phyloP scores from a whole-genome alignment of 1,140 invertebrate species.

The Probaryconus sp. region DNA sequence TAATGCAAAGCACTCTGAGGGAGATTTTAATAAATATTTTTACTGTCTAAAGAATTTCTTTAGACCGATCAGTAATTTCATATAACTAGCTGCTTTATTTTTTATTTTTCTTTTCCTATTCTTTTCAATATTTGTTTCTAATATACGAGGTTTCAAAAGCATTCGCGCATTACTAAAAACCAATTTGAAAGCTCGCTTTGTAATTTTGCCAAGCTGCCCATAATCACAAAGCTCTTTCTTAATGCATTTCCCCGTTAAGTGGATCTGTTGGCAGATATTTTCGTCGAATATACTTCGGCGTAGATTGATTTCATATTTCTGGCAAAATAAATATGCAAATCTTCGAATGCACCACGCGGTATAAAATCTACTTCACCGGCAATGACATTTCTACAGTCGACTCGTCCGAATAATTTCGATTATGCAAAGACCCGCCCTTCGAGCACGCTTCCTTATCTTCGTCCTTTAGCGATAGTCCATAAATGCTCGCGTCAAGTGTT shows the following conservation, averaged over 20 bases:
- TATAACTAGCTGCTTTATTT: no score
- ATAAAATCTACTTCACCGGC: constrained; percentile 34
- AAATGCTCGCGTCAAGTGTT: constrained; percentile 41
- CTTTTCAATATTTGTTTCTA: no score
- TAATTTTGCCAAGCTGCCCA: constrained; percentile 50
- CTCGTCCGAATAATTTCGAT: constrained; percentile 52
- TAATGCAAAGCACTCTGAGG: no score
- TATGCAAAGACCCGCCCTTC: constrained; percentile 47
- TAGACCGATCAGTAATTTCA: no score
- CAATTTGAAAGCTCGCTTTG: constrained; percentile 46
- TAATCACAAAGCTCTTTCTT: constrained; percentile 44
- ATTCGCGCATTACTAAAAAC: constrained; percentile 33
- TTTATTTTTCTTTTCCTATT: no score
- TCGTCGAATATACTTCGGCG: constrained; percentile 49
- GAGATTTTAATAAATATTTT: no score
- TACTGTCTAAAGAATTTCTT: no score
- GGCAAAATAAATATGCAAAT: constrained; percentile 61
- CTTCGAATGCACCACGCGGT: constrained; percentile 23
- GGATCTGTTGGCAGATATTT: constrained; percentile 37
- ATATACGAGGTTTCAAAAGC: constrained; percentile 20
- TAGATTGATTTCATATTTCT: constrained; percentile 62
- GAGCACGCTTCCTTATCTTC: constrained; percentile 29
- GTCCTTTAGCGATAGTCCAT: constrained; percentile 37
- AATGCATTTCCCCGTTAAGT: constrained; percentile 49
- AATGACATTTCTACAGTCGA: constrained; percentile 41